Evolutionary conservation across 2,113 vertebrate genomes (phyloP).

Genomic region (Syngnathus typhle): DNA sequence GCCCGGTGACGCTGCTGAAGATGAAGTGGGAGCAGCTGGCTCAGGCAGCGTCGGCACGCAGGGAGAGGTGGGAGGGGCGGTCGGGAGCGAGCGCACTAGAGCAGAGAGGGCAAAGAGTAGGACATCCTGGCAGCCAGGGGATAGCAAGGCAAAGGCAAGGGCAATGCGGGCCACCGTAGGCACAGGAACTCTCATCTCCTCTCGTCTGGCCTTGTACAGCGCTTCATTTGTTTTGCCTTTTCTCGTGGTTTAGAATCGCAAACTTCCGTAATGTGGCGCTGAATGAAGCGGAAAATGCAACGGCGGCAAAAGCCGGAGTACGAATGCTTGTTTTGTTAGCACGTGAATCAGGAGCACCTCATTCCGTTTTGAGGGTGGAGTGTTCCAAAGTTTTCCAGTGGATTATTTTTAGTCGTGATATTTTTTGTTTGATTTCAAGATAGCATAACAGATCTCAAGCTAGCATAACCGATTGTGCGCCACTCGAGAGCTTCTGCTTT

Average conservation of each 20-base stretch:
- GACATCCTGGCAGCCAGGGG: conserved; percentile 81
- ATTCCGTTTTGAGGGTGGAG: not conserved
- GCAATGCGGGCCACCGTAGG: conserved; percentile 66
- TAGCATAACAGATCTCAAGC: too few species aligned
- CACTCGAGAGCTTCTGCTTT: too few species aligned
- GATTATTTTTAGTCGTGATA: too few species aligned
- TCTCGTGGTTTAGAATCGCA: conserved; percentile 17
- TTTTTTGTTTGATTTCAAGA: too few species aligned
- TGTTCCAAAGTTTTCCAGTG: not conserved
- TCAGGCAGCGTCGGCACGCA: conserved; percentile 90
- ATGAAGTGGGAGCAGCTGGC: conserved; percentile 99
- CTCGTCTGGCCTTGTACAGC: conserved; percentile 20
- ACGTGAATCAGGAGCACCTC: not conserved
- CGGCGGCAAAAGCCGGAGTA: not conserved
- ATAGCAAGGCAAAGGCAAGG: conserved; percentile 70
- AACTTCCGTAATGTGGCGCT: not conserved
- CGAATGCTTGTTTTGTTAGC: not conserved
- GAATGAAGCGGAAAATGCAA: not conserved
- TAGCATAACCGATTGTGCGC: too few species aligned
- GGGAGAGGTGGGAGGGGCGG: conserved; percentile 74
- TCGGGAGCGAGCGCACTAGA: conserved; percentile 78
- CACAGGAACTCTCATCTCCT: conserved; percentile 49
- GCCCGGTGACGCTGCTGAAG: conserved; percentile 96
- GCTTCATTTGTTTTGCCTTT: conserved; percentile 19
- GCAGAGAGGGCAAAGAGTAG: conserved; percentile 98